Base-by-base conservation (phyloP, 2,113 vertebrate genomes). In the Myodes glareolus region DNA sequence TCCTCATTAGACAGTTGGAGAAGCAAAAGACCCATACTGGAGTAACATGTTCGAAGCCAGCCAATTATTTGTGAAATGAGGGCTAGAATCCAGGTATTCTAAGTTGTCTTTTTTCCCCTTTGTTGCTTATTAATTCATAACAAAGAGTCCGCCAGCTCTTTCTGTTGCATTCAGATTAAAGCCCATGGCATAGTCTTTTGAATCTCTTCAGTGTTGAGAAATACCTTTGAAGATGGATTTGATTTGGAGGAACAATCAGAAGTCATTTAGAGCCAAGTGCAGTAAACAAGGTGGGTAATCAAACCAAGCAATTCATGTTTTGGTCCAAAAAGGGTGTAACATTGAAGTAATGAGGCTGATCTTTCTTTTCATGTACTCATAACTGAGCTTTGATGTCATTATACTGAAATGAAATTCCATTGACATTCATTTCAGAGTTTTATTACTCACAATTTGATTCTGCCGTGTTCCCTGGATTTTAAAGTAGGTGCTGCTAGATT, bases 171-270 rank as follows among this genome's bases (percentile, higher is more conserved):
- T 96, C 81, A 96, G 85, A 95, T 95, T 92, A 97, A 72, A 96
- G 90, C 55, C 67, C 29, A 21, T 84, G 31, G 81, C 47, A 89
- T 89, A 97, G 91, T 96, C 70, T 97, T 97, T 97, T 96, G 95
- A 97, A 95, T 91, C 67, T 85, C 63, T 84, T 96, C 91, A 76
- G 36, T 96, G 55, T 92, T 94, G 92, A 97, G 85, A 97, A 94
- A 94, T 78, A 36, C 52, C 95, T 97, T 98, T 96, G 94, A 98
- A 98, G 92, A 96, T 89, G 80, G 61, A 96, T 97, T 98, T 95
- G 73, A 94, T 96, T 96, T 97, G 11, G 47, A 63, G 70, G 76
- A 97, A 96, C 78, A 96, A 93, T 96, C 93, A 95, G 93, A 98
- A 97, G 94, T 97, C 91, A 97, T 92, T 95, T 91, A 91, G 55